These are phyloP conservation scores for Leucophenga montana DNA, from an alignment of 2,888 invertebrate genomes.

Conservation along the genomic window DNA sequence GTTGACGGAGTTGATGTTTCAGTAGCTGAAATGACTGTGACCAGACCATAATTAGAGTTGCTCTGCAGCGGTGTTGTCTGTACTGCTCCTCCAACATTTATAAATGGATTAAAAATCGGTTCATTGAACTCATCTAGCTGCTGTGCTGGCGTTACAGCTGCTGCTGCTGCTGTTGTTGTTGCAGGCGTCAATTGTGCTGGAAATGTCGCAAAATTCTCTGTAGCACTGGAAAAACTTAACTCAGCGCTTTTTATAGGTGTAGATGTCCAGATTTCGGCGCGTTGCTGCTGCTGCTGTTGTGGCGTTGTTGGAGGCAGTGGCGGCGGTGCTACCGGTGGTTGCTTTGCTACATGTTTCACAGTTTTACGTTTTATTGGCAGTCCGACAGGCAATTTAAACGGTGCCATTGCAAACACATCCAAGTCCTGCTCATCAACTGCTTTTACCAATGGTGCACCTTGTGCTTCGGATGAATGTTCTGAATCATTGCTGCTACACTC, in stretches of 20 bases:
- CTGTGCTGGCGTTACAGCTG: constrained; percentile 38
- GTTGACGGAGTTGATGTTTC: neutral
- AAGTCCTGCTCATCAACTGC: constrained; percentile 41
- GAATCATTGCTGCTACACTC: constrained; percentile 52
- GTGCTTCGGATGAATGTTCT: constrained; percentile 51
- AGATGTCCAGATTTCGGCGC: constrained; percentile 69
- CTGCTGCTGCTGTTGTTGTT: constrained; percentile 46
- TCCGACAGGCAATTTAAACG: constrained; percentile 75
- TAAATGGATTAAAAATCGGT: constrained; percentile 71
- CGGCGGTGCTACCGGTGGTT: constrained; percentile 10
- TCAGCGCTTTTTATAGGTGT: constrained; percentile 64
- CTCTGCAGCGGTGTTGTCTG: constrained; percentile 41
- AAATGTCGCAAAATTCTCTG: constrained; percentile 50
- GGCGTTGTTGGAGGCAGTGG: constrained; percentile 9
- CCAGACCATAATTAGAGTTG: constrained; percentile 60
- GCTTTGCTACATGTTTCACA: constrained; percentile 38
- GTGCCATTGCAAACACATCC: constrained; percentile 83
- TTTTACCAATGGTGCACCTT: constrained; percentile 5
- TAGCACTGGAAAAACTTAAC: constrained; percentile 34
- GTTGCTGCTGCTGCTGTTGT: constrained; percentile 30
- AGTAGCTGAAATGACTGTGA: constrained; percentile 52
- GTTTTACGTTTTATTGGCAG: constrained; percentile 58
- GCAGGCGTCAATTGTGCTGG: constrained; percentile 38
- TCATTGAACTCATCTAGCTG: constrained; percentile 72
- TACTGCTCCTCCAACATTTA: constrained; percentile 45